Evolutionary conservation across 2,888 invertebrate species (phyloP).

Genomic region (Abscondita cerata): DNA sequence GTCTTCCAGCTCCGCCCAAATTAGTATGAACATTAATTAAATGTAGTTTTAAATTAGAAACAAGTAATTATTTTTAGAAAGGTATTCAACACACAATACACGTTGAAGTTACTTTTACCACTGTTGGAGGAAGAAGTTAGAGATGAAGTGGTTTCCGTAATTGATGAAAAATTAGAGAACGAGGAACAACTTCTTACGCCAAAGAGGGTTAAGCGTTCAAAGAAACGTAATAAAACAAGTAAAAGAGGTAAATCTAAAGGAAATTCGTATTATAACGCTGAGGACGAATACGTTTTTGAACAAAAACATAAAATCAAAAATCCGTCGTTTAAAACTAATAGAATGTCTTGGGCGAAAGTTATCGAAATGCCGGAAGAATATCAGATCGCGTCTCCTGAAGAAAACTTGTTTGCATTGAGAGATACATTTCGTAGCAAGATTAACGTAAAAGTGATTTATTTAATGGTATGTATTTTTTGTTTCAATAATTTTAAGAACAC

Average conservation of each 20-base stretch:
- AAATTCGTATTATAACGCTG: slow-evolving; percentile 41
- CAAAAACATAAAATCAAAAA: slow-evolving; percentile 47
- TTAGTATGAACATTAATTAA: slow-evolving; percentile 58
- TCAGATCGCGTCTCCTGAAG: slow-evolving; percentile 60
- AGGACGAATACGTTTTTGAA: slow-evolving; percentile 47
- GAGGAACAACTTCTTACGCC: no score
- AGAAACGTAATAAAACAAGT: slow-evolving; percentile 8
- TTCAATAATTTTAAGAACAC: neutral
- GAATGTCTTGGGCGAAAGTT: slow-evolving; percentile 62
- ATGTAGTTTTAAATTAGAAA: neutral
- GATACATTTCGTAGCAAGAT: slow-evolving; percentile 64
- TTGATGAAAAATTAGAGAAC: slow-evolving; percentile 23
- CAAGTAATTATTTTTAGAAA: slow-evolving; percentile 42
- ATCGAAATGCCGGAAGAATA: slow-evolving; percentile 64
- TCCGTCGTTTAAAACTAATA: slow-evolving; percentile 62
- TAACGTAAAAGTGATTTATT: slow-evolving; percentile 62
- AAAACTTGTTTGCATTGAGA: slow-evolving; percentile 61
- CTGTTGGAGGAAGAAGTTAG: slow-evolving; percentile 60
- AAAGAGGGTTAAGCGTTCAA: no score
- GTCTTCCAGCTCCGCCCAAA: slow-evolving; percentile 62
- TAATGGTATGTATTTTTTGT: slow-evolving; percentile 59
- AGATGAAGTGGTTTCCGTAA: no score
- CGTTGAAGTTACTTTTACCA: slow-evolving; percentile 63
- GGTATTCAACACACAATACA: slow-evolving; percentile 58
- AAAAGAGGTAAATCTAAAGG: slow-evolving; percentile 21